phyloP scores from a whole-genome alignment of 2,888 invertebrate genomes.

The Eristalis arbustorum region DNA sequence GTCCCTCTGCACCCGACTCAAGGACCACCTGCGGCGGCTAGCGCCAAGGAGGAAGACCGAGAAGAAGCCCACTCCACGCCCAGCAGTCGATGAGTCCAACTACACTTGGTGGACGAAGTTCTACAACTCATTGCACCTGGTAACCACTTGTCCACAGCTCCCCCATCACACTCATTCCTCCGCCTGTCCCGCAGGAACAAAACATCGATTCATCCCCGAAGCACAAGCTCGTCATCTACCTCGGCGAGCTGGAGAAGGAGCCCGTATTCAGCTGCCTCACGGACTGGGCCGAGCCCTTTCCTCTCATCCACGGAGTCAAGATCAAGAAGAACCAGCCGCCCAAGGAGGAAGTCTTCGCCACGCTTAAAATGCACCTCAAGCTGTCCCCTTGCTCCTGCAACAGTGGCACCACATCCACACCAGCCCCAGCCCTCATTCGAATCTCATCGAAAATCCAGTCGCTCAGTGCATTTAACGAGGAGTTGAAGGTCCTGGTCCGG shows the following conservation, averaged over 20 bases:
- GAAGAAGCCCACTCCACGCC: neutral
- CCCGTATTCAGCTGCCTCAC: conserved; percentile 85
- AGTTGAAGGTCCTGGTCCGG: conserved; percentile 81
- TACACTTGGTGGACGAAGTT: conserved; percentile 83
- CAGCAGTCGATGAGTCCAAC: conserved; percentile 75
- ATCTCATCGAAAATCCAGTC: conserved; percentile 72
- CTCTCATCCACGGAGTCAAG: conserved; percentile 82
- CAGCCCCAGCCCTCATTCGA: conserved; percentile 62
- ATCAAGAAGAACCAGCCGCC: conserved; percentile 76
- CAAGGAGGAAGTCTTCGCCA: conserved; percentile 80
- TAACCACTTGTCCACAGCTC: conserved; percentile 12
- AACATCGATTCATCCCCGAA: conserved; percentile 16
- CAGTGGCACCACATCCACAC: conserved; percentile 58
- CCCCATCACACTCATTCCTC: neutral
- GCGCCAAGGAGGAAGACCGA: neutral
- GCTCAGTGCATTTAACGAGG: conserved; percentile 63
- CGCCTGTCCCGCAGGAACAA: conserved; percentile 4
- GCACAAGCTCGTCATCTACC: conserved; percentile 82
- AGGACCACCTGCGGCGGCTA: neutral
- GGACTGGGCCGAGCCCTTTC: conserved; percentile 85
- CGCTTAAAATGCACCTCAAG: conserved; percentile 76
- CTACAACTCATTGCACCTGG: conserved; percentile 80
- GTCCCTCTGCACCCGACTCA: neutral
- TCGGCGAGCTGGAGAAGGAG: conserved; percentile 85
- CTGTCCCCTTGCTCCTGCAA: conserved; percentile 74